Evolutionary conservation across 1,140 invertebrate species (phyloP).

Genomic region (Saccostrea glomerata): DNA sequence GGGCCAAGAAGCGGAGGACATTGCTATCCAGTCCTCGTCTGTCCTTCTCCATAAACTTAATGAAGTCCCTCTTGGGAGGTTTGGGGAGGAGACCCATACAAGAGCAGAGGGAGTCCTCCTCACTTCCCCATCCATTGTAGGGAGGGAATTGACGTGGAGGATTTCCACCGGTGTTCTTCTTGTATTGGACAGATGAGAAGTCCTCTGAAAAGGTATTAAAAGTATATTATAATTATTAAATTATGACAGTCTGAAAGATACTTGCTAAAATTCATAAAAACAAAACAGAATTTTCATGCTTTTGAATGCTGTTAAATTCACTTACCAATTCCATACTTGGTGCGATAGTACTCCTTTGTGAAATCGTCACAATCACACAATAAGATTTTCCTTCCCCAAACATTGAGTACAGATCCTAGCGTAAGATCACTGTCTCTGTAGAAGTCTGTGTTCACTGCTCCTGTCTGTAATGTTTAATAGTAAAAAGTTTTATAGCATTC

Average conservation of each 20-base stretch:
- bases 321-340: constrained; percentile 79
- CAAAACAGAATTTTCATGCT: no score
- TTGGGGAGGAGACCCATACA: constrained; percentile 77
- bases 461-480: constrained; percentile 72
- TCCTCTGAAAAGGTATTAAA: constrained; percentile 66
- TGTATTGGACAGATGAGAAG: constrained; percentile 70
- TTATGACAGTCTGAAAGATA: background rate
- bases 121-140: constrained; percentile 79
- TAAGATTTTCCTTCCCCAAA: constrained; percentile 77
- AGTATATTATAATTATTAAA: background rate
- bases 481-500: no score
- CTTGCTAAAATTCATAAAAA: no score
- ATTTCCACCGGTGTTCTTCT: constrained; percentile 40
- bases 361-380: constrained; percentile 78
- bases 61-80: constrained; percentile 77
- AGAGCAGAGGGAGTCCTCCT: constrained; percentile 79
- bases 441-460: constrained; percentile 80
- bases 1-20: constrained; percentile 88
- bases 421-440: constrained; percentile 88
- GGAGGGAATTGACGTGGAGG: constrained; percentile 71
- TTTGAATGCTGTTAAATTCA: constrained; percentile 30
- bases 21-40: constrained; percentile 86
- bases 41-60: constrained; percentile 80
- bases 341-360: constrained; percentile 81
- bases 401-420: constrained; percentile 79